A percentile compares a stretch with the other conserved stretches of the same genome.
Evolutionary conservation across 1,140 invertebrate species (phyloP).

Genomic region (Plectrocnemia conspersa): DNA sequence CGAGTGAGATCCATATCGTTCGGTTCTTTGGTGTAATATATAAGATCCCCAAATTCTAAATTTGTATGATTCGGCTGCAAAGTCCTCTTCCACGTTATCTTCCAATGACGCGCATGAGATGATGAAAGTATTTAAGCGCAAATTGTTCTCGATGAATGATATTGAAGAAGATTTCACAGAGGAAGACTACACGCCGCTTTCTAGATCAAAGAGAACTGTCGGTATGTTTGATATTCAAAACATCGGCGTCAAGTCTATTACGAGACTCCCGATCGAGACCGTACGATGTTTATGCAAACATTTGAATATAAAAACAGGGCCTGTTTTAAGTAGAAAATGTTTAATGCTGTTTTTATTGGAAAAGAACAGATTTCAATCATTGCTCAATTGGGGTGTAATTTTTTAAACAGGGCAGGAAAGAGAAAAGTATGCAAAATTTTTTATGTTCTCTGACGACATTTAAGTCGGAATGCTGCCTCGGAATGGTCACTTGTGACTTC

Average conservation of each 20-base stretch:
- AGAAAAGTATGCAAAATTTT: conserved; percentile 28
- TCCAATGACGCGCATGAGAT: conserved; percentile 2
- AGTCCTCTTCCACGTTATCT: conserved; percentile 53
- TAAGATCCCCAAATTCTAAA: conserved; percentile 64
- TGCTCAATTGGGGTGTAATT: conserved; percentile 3
- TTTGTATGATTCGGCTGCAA: conserved; percentile 5
- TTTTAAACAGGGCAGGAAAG: conserved; percentile 16
- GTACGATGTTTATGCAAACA: too few species aligned
- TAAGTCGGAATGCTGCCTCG: conserved; percentile 35
- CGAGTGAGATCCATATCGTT: conserved; percentile 66
- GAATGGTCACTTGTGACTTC: conserved; percentile 47
- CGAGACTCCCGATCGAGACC: conserved; percentile 7
- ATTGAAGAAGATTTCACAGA: not conserved
- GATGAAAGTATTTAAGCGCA: conserved; percentile 8
- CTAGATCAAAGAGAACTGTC: not conserved
- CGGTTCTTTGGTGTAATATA: conserved; percentile 66
- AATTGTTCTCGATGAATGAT: not conserved
- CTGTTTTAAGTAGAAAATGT: too few species aligned
- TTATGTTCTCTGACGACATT: conserved; percentile 42
- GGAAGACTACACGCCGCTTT: not conserved
- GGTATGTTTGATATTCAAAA: conserved; percentile 18
- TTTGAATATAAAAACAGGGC: too few species aligned
- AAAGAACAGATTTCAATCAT: conserved; percentile 21
- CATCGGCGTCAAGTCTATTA: not conserved
- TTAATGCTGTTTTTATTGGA: conserved; percentile 8